Percentiles rank a stretch among this genome's conserved stretches.
These are phyloP conservation scores for Pemphredon lugubris DNA, from an alignment of 2,888 invertebrate genomes.

Conservation along the genomic window DNA sequence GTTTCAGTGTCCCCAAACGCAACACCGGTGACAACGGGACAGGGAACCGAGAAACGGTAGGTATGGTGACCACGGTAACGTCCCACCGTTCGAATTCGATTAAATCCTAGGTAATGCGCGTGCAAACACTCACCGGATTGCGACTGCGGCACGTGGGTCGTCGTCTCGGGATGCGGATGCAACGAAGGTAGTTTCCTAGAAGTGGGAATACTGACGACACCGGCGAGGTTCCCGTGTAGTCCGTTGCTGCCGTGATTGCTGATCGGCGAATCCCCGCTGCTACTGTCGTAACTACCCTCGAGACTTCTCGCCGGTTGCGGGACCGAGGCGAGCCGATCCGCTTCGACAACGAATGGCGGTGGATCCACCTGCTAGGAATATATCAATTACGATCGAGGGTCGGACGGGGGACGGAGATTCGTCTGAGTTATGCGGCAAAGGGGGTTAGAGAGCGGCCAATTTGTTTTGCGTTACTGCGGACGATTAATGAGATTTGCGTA, in stretches of 20 bases:
- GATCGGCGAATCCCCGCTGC: constrained; percentile 84
- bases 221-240: constrained; percentile 74
- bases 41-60: no score
- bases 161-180: constrained; percentile 81
- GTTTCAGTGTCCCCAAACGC: no score
- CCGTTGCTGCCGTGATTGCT: constrained; percentile 79
- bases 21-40: no score
- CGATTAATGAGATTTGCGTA: no score
- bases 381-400: constrained; percentile 43
- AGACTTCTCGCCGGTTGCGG: constrained; percentile 63
- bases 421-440: constrained; percentile 28
- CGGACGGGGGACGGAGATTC: neutral
- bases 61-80: no score
- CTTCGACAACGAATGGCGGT: constrained; percentile 55
- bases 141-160: constrained; percentile 51
- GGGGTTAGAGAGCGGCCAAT: constrained; percentile 3
- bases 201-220: constrained; percentile 76
- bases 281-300: constrained; percentile 83
- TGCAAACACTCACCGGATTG: constrained; percentile 1
- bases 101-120: no score
- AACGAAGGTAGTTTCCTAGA: constrained; percentile 81
- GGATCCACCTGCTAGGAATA: constrained; percentile 69
- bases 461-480: neutral
- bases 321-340: constrained; percentile 56
- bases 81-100: no score